Percentiles rank a stretch among this genome's conserved stretches.
Conservation (phyloP, 2,888 invertebrate genomes). For the Parelbella ahira region DNA sequence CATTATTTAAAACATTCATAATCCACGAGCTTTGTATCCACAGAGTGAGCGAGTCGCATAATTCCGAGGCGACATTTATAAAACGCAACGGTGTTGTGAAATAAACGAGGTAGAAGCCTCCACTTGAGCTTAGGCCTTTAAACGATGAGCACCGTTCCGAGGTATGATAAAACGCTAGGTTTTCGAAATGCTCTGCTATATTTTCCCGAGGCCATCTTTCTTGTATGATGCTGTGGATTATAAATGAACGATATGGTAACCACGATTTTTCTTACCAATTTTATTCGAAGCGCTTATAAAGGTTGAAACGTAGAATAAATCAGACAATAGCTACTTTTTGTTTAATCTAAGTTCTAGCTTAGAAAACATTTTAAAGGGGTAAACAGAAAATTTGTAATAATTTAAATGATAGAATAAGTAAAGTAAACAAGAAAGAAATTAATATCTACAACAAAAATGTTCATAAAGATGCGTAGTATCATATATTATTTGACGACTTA, state of each 20-base stretch:
- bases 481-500: no score
- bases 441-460: no score
- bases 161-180: slow-evolving; percentile 20
- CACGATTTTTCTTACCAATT: slow-evolving; percentile 13
- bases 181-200: slow-evolving; percentile 16
- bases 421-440: no score
- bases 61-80: slow-evolving; percentile 21
- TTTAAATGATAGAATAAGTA: no score
- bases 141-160: slow-evolving; percentile 14
- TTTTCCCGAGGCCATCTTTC: slow-evolving; percentile 12
- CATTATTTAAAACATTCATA: slow-evolving; percentile 21
- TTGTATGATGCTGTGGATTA: slow-evolving; percentile 10
- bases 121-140: slow-evolving; percentile 22
- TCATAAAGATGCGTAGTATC: no score
- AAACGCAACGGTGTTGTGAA: slow-evolving; percentile 18
- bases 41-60: slow-evolving; percentile 8
- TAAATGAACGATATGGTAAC: slow-evolving; percentile 13
- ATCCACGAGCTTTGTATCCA: slow-evolving; percentile 13
- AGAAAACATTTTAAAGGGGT: no score
- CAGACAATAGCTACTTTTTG: no score
- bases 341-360: no score
- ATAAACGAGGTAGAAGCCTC: slow-evolving; percentile 18
- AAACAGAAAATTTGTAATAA: no score
- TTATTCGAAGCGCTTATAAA: slow-evolving; percentile 6
- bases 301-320: slow-evolving; percentile 8